Percentiles rank a stretch among this genome's conserved stretches.
These are phyloP conservation scores for Netelia virgata DNA, from an alignment of 2,888 invertebrate genomes.

Conservation along the genomic window DNA sequence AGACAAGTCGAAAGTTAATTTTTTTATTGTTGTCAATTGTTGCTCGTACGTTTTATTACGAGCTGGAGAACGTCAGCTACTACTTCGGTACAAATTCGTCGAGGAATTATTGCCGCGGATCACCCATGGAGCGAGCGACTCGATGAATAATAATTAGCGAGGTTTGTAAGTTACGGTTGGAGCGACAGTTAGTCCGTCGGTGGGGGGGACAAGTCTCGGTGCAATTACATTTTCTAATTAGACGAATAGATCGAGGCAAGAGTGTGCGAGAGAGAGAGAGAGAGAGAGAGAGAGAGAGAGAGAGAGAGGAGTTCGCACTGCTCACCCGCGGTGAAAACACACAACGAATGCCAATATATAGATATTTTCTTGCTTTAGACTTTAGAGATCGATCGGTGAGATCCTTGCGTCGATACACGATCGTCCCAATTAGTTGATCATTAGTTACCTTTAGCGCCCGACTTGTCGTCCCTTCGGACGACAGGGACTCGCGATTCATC, in stretches of 20 bases:
- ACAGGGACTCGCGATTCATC: conserved; percentile 46
- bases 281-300: conserved; percentile 34
- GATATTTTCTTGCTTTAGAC: conserved; percentile 51
- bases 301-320: conserved; percentile 51
- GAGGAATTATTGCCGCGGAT: conserved; percentile 50
- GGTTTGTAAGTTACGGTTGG: conserved; percentile 39
- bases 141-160: conserved; percentile 67
- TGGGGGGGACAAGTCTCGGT: conserved; percentile 45
- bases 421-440: conserved; percentile 37
- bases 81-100: not conserved
- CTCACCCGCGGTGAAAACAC: conserved; percentile 38
- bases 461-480: conserved; percentile 59
- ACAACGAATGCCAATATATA: conserved; percentile 44
- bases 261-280: conserved; percentile 34
- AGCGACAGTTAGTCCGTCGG: conserved; percentile 12
- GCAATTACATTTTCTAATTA: conserved; percentile 68
- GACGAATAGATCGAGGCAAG: conserved; percentile 47
- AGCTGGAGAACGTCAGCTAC: conserved; percentile 8
- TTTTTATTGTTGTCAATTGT: conserved; percentile 16
- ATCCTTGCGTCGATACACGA: conserved; percentile 78
- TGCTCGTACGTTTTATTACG: conserved; percentile 18
- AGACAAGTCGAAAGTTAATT: not conserved
- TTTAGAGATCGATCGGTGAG: conserved; percentile 75
- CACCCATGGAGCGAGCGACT: conserved; percentile 60
- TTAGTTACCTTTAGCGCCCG: conserved; percentile 40